These are phyloP conservation scores for Xenentodon cancila DNA, from an alignment of 2,797 vertebrate species.

Conservation along the genomic window DNA sequence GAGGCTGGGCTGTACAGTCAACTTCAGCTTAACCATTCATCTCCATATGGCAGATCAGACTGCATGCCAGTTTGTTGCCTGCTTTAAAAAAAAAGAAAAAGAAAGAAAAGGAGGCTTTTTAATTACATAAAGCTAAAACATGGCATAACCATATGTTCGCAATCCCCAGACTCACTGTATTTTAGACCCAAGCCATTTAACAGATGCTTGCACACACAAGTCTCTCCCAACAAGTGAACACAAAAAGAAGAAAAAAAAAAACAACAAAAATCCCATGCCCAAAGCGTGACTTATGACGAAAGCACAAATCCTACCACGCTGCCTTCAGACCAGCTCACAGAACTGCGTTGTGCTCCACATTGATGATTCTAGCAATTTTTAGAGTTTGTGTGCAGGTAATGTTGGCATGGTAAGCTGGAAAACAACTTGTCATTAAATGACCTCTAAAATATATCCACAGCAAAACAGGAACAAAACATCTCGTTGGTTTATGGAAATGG, in stretches of 20 bases:
- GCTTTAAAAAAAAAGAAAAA: slow-evolving; percentile 19
- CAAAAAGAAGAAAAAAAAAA: background rate
- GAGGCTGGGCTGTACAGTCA: slow-evolving; percentile 3
- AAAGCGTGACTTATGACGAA: slow-evolving; percentile 9
- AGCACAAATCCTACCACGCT: background rate
- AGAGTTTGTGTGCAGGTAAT: no score
- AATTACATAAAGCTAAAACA: slow-evolving; percentile 63
- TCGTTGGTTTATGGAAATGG: no score
- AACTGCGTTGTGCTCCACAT: slow-evolving; percentile 1
- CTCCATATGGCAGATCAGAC: slow-evolving; percentile 50
- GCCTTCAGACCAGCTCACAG: background rate
- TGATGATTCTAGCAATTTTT: background rate
- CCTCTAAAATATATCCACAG: no score
- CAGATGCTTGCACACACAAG: slow-evolving; percentile 44
- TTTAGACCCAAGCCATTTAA: slow-evolving; percentile 48
- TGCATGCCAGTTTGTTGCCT: slow-evolving; percentile 33
- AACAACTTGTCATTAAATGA: no score
- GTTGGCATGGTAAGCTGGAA: no score
- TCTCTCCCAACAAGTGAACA: slow-evolving; percentile 28
- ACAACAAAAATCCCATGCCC: background rate
- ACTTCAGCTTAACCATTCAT: slow-evolving; percentile 17
- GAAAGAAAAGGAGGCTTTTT: slow-evolving; percentile 33
- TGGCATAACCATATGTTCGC: slow-evolving; percentile 53
- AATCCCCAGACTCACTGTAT: slow-evolving; percentile 36
- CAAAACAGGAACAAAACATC: no score